These are phyloP conservation scores for Poeciliopsis prolifica DNA, from an alignment of 2,113 vertebrate species.

Conservation along the genomic window DNA sequence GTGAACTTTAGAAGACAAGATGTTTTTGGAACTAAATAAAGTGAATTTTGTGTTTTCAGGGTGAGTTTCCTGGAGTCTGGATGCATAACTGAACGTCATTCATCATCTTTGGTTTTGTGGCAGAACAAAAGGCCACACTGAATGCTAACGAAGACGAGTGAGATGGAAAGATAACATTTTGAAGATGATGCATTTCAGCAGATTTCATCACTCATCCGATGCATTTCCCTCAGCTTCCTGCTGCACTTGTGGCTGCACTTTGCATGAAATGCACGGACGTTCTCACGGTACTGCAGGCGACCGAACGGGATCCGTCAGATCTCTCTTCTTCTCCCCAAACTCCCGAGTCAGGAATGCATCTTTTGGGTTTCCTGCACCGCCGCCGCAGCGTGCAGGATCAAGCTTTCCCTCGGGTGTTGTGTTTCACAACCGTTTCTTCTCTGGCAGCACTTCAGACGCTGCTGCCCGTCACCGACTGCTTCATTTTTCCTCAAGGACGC, in stretches of 20 bases:
- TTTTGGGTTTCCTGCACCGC: not conserved
- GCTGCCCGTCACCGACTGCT: conserved; percentile 37
- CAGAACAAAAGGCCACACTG: not conserved
- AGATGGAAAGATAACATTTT: conserved; percentile 16
- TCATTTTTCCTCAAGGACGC: conserved; percentile 56
- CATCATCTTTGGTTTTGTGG: not conserved
- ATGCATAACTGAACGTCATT: not conserved
- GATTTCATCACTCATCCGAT: conserved; percentile 40
- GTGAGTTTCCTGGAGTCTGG: not conserved
- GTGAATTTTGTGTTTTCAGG: not conserved
- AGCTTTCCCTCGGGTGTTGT: conserved; percentile 36
- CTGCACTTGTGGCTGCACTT: conserved; percentile 5
- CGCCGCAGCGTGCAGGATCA: conserved; percentile 28
- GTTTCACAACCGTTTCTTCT: conserved; percentile 44
- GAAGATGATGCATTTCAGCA: conserved; percentile 34
- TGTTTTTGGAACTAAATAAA: not conserved
- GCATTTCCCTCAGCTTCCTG: not conserved
- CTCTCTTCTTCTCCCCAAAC: not conserved
- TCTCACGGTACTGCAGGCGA: not conserved
- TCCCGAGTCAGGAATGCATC: not conserved
- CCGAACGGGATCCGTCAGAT: not conserved
- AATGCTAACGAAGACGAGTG: not conserved
- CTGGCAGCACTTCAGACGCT: conserved; percentile 67
- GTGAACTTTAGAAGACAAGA: not conserved
- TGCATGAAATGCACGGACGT: fast-evolving